Conservation (phyloP, 2,888 invertebrate genomes). For the Heliconius sara region DNA sequence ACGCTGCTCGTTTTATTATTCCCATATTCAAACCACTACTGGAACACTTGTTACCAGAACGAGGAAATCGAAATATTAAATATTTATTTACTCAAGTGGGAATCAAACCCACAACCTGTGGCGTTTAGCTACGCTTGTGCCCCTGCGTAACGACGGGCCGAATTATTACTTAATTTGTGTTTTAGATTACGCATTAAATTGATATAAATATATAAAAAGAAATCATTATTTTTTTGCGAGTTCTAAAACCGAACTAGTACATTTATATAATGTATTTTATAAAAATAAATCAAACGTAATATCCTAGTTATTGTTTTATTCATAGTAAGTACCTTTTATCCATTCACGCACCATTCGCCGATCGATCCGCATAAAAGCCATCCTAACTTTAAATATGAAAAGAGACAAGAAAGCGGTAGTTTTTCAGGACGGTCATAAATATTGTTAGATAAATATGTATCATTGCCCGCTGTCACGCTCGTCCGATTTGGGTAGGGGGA, state of each 20-base stretch:
- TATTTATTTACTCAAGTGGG: no score
- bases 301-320: conserved; percentile 55
- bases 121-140: no score
- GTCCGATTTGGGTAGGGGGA: conserved; percentile 60
- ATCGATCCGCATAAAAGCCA: conserved; percentile 69
- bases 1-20: no score
- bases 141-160: no score
- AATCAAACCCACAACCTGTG: no score
- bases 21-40: no score
- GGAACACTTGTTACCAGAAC: no score
- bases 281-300: conserved; percentile 34
- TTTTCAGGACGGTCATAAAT: conserved; percentile 75
- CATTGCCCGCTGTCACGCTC: conserved; percentile 73
- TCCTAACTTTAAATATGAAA: conserved; percentile 78
- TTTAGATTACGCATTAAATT: no score
- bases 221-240: no score
- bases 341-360: conserved; percentile 62
- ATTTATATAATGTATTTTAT: not conserved
- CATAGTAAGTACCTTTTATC: conserved; percentile 57
- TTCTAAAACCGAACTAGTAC: not conserved
- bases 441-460: conserved; percentile 82
- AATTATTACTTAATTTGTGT: no score
- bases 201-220: no score
- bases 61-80: no score
- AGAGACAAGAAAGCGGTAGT: conserved; percentile 63